phyloP scores from a whole-genome alignment of 2,113 vertebrate species.

The Phrynosoma platyrhinos region DNA sequence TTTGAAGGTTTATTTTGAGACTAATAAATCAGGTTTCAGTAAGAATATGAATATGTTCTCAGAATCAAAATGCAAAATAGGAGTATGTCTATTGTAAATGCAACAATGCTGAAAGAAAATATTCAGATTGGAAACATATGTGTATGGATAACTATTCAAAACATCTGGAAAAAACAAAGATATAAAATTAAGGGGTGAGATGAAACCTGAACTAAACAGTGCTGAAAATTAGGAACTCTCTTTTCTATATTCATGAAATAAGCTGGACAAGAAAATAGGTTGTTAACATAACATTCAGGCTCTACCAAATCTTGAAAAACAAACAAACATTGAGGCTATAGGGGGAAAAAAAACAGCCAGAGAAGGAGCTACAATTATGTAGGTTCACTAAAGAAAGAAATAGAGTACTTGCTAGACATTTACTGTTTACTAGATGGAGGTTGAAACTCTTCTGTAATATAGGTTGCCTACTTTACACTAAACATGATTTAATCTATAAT shows the following conservation, averaged over 20 bases:
- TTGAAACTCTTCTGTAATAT: not conserved
- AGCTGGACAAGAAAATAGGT: not conserved
- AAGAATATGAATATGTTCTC: conserved; percentile 40
- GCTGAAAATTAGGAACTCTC: not conserved
- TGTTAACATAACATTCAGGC: not conserved
- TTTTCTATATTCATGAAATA: conserved; percentile 2
- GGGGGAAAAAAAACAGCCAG: not conserved
- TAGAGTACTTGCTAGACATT: not conserved
- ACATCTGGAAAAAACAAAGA: not conserved
- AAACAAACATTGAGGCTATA: not conserved
- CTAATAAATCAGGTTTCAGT: conserved; percentile 37
- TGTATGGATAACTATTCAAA: not conserved
- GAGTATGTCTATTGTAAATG: conserved; percentile 16
- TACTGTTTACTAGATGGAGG: not conserved
- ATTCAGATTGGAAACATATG: not conserved
- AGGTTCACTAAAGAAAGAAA: conserved; percentile 3
- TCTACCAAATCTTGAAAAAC: not conserved
- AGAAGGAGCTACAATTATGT: not conserved
- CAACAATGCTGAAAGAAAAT: not conserved
- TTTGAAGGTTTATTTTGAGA: conserved; percentile 45
- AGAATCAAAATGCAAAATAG: conserved; percentile 46
- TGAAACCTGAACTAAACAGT: not conserved
- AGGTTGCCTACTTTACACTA: rapidly evolving
- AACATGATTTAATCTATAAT: not conserved
- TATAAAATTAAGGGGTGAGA: not conserved